These are phyloP conservation scores for Dermatemys mawii DNA, from an alignment of 2,113 vertebrate species.

Conservation along the genomic window DNA sequence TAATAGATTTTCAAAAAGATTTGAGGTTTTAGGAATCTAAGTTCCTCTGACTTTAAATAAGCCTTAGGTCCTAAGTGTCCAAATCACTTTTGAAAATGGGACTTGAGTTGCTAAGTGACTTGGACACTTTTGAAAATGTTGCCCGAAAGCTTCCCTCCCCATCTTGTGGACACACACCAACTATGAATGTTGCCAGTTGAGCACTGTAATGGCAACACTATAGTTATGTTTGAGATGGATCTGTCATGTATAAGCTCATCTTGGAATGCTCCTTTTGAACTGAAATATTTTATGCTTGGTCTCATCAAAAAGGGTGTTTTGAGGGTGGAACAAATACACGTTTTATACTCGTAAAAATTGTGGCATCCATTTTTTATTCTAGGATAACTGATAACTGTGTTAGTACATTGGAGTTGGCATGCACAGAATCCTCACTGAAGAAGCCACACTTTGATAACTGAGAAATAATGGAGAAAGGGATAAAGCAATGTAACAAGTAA, in stretches of 20 bases:
- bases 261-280: not conserved
- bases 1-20: too few relatives aligned
- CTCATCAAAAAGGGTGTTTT: not conserved
- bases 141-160: not conserved
- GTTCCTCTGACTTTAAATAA: not conserved
- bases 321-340: not conserved
- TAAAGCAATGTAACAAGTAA: not conserved
- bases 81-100: not conserved
- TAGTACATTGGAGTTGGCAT: not conserved
- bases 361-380: not conserved
- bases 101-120: not conserved
- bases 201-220: not conserved
- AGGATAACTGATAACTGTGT: not conserved
- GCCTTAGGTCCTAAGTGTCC: not conserved
- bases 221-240: not conserved
- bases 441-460: not conserved
- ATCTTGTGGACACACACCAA: not conserved
- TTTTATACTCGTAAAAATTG: not conserved
- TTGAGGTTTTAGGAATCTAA: too few relatives aligned
- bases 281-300: not conserved
- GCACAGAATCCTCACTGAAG: not conserved
- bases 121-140: not conserved
- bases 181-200: not conserved
- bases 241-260: not conserved
- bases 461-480: not conserved